Conservation (phyloP, 2,113 vertebrate species). For the Ornithorhynchus anatinus region DNA sequence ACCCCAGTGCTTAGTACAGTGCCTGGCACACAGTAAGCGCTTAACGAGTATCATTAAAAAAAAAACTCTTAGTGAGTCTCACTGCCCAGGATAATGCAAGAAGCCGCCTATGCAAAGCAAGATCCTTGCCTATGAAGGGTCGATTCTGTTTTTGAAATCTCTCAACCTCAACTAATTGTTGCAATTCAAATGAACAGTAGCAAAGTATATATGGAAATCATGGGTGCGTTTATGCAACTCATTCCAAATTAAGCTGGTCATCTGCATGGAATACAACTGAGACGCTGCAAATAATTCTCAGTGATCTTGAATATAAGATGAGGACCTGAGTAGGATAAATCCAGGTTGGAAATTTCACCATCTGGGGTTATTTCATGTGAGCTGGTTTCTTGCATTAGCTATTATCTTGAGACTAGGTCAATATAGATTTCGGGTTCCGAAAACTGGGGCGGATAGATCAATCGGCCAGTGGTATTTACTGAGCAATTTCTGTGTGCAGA, state of each 20-base stretch:
- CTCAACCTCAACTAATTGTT: constrained; percentile 53
- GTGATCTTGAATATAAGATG: constrained; percentile 54
- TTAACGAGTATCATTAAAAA: too few relatives aligned
- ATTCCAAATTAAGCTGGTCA: constrained; percentile 59
- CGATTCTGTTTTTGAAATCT: constrained; percentile 41
- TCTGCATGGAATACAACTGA: constrained; percentile 57
- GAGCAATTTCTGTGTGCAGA: too few relatives aligned
- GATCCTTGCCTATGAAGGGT: constrained; percentile 20
- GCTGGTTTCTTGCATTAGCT: constrained; percentile 55
- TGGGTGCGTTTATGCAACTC: constrained; percentile 51
- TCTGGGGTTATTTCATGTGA: constrained; percentile 47
- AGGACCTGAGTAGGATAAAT: constrained; percentile 52
- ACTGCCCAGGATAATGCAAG: constrained; percentile 49
- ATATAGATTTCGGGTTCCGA: constrained; percentile 15
- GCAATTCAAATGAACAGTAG: constrained; percentile 60
- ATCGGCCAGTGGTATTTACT: too few relatives aligned
- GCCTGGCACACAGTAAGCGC: too few relatives aligned
- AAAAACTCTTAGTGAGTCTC: constrained; percentile 48
- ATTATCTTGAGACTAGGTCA: constrained; percentile 51
- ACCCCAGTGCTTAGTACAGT: too few relatives aligned
- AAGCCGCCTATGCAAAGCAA: too few relatives aligned
- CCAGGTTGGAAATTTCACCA: constrained; percentile 34
- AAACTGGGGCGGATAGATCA: too few relatives aligned
- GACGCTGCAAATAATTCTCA: constrained; percentile 61
- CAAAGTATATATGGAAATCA: constrained; percentile 51